Conservation (phyloP, 1,140 invertebrate genomes). For the Zaprionus vittiger region DNA sequence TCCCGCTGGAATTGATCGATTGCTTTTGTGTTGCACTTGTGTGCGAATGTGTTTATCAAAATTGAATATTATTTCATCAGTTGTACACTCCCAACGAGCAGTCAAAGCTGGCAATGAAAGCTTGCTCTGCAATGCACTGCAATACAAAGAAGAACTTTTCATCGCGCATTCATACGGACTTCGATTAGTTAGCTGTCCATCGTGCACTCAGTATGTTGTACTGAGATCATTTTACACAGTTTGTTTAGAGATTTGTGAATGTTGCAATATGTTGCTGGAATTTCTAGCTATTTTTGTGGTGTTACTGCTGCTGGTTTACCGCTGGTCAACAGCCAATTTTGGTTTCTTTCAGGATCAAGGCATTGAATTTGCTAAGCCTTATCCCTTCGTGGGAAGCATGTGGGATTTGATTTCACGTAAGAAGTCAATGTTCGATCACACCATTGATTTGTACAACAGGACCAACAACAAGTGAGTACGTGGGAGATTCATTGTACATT, state of each 20-base stretch:
- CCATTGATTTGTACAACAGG: constrained; percentile 65
- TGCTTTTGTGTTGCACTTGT: neutral
- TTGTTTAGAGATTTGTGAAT: constrained; percentile 18
- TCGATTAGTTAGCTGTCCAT: constrained; percentile 4
- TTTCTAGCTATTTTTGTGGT: constrained; percentile 49
- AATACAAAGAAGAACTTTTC: neutral
- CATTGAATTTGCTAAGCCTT: constrained; percentile 59
- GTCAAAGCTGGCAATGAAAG: constrained; percentile 22
- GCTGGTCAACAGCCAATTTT: constrained; percentile 64
- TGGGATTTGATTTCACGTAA: constrained; percentile 38
- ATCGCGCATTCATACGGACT: neutral
- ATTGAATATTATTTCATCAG: constrained; percentile 13
- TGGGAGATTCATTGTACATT: neutral
- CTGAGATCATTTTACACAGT: neutral
- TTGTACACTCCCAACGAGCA: neutral
- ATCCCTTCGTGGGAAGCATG: constrained; percentile 65
- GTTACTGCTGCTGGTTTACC: constrained; percentile 58
- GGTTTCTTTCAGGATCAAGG: constrained; percentile 69
- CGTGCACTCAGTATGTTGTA: neutral
- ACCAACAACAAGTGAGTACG: constrained; percentile 63
- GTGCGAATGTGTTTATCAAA: neutral
- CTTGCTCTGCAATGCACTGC: neutral
- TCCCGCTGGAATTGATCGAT: neutral
- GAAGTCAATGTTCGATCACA: constrained; percentile 58
- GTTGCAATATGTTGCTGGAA: constrained; percentile 62